A percentile compares a stretch with the other conserved stretches of the same genome.
phyloP scores from a whole-genome alignment of 1,140 invertebrate species.

The Muscidifurax raptorellus region DNA sequence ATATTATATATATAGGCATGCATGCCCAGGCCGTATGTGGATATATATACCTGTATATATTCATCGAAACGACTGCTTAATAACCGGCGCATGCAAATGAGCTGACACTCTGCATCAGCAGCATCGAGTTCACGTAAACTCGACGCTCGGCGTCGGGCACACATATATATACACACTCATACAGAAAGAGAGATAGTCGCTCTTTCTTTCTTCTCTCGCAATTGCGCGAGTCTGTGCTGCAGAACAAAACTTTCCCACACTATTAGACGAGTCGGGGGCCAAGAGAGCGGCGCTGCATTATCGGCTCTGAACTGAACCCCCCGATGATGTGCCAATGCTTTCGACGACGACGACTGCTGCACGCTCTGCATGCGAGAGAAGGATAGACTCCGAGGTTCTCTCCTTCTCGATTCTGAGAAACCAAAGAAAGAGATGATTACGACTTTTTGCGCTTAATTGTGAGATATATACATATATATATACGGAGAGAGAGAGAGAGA shows the following conservation, averaged over 20 bases:
- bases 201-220: neutral
- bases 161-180: no score
- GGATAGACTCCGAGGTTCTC: neutral
- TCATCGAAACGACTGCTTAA: neutral
- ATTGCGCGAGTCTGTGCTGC: neutral
- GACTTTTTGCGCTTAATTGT: constrained; percentile 7
- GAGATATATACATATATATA: no score
- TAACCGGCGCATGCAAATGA: constrained; percentile 4
- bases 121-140: neutral
- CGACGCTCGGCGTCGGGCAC: neutral
- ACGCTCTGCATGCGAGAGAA: neutral
- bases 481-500: neutral
- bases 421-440: constrained; percentile 11
- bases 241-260: constrained; percentile 42
- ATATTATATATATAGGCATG: neutral
- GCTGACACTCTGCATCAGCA: neutral
- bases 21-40: no score
- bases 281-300: constrained; percentile 2
- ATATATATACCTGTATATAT: no score
- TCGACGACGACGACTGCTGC: neutral
- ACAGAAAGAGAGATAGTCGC: neutral
- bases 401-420: neutral
- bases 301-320: neutral
- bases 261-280: neutral
- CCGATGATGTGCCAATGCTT: constrained; percentile 34